phyloP scores from a whole-genome alignment of 2,888 invertebrate species.

The Orthosia cruda region DNA sequence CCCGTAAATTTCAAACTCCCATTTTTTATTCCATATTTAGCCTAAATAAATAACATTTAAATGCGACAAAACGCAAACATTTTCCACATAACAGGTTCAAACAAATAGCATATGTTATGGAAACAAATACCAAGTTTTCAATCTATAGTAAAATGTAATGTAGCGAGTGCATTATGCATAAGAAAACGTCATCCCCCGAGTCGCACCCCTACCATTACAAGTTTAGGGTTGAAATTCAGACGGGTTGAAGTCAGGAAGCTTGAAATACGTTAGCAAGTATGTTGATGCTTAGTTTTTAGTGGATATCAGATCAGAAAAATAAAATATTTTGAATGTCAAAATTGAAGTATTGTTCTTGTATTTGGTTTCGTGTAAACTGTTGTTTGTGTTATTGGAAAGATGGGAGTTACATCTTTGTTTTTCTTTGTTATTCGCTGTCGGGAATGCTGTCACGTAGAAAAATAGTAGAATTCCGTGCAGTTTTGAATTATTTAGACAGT shows the following conservation, averaged over 20 bases:
- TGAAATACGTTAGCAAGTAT: conserved; percentile 33
- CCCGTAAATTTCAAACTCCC: conserved; percentile 8
- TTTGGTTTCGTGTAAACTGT: conserved; percentile 24
- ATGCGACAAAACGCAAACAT: conserved; percentile 34
- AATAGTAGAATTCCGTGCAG: conserved; percentile 6
- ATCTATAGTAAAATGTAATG: conserved; percentile 61
- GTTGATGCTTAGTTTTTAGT: conserved; percentile 61
- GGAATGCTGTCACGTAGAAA: conserved; percentile 25
- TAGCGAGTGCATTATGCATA: conserved; percentile 54
- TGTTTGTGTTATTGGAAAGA: conserved; percentile 32
- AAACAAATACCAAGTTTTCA: conserved; percentile 62
- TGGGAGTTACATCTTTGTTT: conserved; percentile 3
- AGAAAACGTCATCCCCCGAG: conserved; percentile 10
- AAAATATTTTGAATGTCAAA: conserved; percentile 41
- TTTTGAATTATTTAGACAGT: conserved; percentile 15
- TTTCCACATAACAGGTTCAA: conserved; percentile 39
- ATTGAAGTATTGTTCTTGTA: conserved; percentile 16
- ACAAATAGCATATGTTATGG: conserved; percentile 54
- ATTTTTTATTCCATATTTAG: conserved; percentile 33
- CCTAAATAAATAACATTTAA: conserved; percentile 47
- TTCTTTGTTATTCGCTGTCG: not conserved
- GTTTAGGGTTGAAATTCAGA: conserved; percentile 44
- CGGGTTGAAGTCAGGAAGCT: conserved; percentile 27
- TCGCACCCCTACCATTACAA: conserved; percentile 3
- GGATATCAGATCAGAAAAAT: conserved; percentile 46